Conservation (phyloP, 2,888 invertebrate genomes). For the Trissonchulus latispiculum region DNA sequence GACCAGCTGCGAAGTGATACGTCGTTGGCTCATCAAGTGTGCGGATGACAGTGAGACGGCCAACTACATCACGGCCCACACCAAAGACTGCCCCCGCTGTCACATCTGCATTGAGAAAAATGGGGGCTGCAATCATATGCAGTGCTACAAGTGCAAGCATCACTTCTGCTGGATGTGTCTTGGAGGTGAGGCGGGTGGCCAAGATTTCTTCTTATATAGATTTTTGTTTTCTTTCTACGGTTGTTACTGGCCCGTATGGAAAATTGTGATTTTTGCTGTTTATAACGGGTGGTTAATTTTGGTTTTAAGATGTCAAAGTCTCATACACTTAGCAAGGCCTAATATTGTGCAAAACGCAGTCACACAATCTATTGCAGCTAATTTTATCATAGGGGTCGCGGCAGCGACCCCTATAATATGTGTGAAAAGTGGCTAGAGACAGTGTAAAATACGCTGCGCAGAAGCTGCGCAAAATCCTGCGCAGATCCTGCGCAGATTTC, state of each 20-base stretch:
- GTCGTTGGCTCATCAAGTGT: constrained; percentile 97
- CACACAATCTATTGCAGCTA: too few species aligned
- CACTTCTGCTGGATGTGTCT: constrained; percentile 99
- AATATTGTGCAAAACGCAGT: too few species aligned
- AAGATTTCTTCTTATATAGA: neutral
- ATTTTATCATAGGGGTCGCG: too few species aligned
- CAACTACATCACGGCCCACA: constrained; percentile 97
- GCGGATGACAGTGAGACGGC: constrained; percentile 99
- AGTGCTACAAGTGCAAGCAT: constrained; percentile 64
- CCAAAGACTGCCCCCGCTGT: constrained; percentile 95
- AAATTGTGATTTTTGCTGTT: neutral
- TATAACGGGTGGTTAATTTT: neutral
- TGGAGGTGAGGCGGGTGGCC: constrained; percentile 54
- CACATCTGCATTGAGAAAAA: constrained; percentile 99
- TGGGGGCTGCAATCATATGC: constrained; percentile 98
- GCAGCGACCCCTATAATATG: too few species aligned
- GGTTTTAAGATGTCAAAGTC: too few species aligned
- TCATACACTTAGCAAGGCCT: too few species aligned
- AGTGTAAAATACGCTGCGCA: too few species aligned
- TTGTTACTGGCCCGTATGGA: neutral
- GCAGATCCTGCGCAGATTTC: too few species aligned
- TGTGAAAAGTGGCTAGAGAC: too few species aligned
- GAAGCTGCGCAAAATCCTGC: too few species aligned
- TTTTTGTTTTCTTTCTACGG: constrained; percentile 5
- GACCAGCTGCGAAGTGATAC: constrained; percentile 86